A percentile compares a stretch with the other conserved stretches of the same genome.
phyloP scores from a whole-genome alignment of 2,888 invertebrate genomes.

The Cremastobaeus sp. region DNA sequence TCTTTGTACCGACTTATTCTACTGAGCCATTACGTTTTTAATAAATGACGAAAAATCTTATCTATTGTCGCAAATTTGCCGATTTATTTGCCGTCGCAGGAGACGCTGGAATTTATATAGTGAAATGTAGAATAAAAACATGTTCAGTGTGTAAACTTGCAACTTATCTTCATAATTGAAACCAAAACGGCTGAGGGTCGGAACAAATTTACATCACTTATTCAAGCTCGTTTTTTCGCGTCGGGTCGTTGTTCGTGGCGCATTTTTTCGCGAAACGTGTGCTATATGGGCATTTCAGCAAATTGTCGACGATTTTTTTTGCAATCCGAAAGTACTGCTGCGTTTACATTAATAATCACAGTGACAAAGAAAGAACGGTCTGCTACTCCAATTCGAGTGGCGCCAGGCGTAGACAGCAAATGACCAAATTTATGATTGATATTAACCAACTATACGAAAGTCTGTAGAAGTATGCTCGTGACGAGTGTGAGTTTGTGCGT shows the following conservation, averaged over 20 bases:
- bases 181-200: too few relatives aligned
- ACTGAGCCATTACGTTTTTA: too few relatives aligned
- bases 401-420: slow-evolving; percentile 59
- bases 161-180: slow-evolving; percentile 15
- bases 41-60: too few relatives aligned
- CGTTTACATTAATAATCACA: slow-evolving; percentile 58
- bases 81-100: too few relatives aligned
- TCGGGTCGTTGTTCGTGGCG: slow-evolving; percentile 40
- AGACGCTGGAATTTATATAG: too few relatives aligned
- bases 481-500: slow-evolving; percentile 23
- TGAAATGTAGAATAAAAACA: too few relatives aligned
- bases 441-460: slow-evolving; percentile 54
- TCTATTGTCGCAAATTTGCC: too few relatives aligned
- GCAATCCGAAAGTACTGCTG: slow-evolving; percentile 54
- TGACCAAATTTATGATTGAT: slow-evolving; percentile 61
- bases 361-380: slow-evolving; percentile 55
- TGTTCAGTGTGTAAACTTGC: too few relatives aligned
- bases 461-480: slow-evolving; percentile 46
- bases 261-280: slow-evolving; percentile 34
- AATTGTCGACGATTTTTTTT: slow-evolving; percentile 56
- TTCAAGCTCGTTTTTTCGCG: slow-evolving; percentile 43
- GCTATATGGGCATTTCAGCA: slow-evolving; percentile 49
- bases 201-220: slow-evolving; percentile 36
- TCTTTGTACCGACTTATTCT: too few relatives aligned
- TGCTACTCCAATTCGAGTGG: slow-evolving; percentile 58